Evolutionary conservation across 2,797 vertebrate genomes (phyloP).

Genomic region (Percopsis omiscomaycus): DNA sequence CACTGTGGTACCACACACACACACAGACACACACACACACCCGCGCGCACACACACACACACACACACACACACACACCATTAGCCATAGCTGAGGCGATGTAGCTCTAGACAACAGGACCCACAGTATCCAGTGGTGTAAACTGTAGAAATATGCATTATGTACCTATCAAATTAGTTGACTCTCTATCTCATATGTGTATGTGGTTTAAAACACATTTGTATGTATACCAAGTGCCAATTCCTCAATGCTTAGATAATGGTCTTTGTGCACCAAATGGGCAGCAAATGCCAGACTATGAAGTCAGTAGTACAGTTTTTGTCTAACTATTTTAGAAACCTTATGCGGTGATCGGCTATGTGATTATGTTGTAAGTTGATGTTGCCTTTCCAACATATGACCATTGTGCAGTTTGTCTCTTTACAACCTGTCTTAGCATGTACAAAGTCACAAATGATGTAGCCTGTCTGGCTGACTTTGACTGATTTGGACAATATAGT

Average conservation of each 20-base stretch:
- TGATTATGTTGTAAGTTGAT: conserved; percentile 57
- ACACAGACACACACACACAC: neutral
- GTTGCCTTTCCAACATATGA: conserved; percentile 29
- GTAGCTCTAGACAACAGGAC: too few relatives aligned
- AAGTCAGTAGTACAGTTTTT: conserved; percentile 26
- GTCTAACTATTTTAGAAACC: conserved; percentile 26
- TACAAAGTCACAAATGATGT: conserved; percentile 21
- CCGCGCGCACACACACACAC: conserved; percentile 6
- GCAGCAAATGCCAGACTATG: conserved; percentile 11
- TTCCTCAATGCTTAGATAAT: conserved; percentile 1
- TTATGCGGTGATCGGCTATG: conserved; percentile 29
- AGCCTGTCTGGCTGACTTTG: conserved; percentile 1
- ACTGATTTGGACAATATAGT: conserved; percentile 12
- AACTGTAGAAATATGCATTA: too few relatives aligned
- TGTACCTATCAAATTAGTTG: too few relatives aligned
- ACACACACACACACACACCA: neutral
- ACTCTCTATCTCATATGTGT: too few relatives aligned
- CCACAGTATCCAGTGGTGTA: too few relatives aligned
- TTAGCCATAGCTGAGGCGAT: too few relatives aligned
- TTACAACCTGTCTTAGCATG: conserved; percentile 16
- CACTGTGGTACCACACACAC: neutral
- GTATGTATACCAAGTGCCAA: too few relatives aligned
- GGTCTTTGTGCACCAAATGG: neutral
- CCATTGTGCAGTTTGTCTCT: conserved; percentile 12
- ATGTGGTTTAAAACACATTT: too few relatives aligned